A percentile compares a stretch with the other conserved stretches of the same genome.
Evolutionary conservation across 2,797 vertebrate genomes (phyloP).

Genomic region (Mus spretus): DNA sequence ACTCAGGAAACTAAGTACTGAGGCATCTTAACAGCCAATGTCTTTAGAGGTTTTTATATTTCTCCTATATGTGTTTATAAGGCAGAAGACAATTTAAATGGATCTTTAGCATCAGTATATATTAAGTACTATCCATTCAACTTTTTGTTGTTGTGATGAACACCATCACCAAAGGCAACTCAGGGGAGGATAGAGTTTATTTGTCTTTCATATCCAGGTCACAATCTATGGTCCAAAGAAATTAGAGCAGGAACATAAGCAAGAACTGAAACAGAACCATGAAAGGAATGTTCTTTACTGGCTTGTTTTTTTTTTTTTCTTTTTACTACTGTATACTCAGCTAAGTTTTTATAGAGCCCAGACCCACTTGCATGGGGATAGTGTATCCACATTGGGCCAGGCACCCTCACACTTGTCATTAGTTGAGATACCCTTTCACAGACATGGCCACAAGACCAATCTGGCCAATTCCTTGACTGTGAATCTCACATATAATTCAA

Average conservation of each 20-base stretch:
- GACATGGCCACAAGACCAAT: neutral
- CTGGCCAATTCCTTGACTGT: neutral
- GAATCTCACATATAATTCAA: neutral
- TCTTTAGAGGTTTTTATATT: neutral
- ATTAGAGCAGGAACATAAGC: neutral
- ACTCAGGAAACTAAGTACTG: neutral
- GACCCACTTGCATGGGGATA: neutral
- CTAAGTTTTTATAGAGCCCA: neutral
- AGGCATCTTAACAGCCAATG: neutral
- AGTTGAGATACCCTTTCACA: neutral
- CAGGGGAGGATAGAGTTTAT: neutral
- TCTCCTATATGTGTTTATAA: neutral
- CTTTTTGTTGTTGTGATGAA: neutral
- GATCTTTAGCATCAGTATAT: neutral
- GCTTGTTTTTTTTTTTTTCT: neutral
- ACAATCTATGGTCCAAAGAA: neutral
- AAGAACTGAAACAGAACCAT: neutral
- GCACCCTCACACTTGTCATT: neutral
- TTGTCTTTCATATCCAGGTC: neutral
- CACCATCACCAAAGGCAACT: neutral
- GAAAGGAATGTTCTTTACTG: too few relatives aligned
- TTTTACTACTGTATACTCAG: neutral
- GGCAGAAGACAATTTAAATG: neutral
- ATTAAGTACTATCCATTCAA: neutral
- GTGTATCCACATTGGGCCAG: rapidly evolving